Evolutionary conservation across 2,888 invertebrate species (phyloP), one percentile per base, ranked within the genome.

Genomic region (Amorpha juglandis): DNA sequence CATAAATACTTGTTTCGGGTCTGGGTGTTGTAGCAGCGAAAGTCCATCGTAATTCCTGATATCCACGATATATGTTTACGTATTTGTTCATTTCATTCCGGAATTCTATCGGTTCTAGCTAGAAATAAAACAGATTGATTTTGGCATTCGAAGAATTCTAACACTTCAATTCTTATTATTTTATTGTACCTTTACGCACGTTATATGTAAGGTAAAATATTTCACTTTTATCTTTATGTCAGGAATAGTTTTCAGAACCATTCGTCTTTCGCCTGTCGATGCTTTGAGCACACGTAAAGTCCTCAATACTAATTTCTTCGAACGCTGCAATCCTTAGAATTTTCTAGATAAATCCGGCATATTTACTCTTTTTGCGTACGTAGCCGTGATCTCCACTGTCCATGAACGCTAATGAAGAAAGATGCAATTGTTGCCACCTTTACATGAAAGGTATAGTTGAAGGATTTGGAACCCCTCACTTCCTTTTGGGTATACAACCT

Each of bases 231-330:
- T 58, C 58, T 19, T 12, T 11, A 16, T 58, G 58, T 42, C 58
- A 12, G 12, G 42, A 16, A 38, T 58, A 11, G 38, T 58, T 58
- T 58, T 12, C 38, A 42, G 42, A 58, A 11, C 42, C 58, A 38
- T 42, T 58, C 19, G 58, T 42, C 58, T 38, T 55, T 58, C 38
- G 19, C 11, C 6, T 58, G 38, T 58, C 19, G 1, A n/a, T 12
- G 11, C 58, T 58, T 58, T 58, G 42, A 58, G 42, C 58, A 42
- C 42, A 19, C 58, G 19, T 58, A 19, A 42, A 58, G 42, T 38
- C 52, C 52, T 14, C 11, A 42, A 38, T 58, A 58, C 38, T 11
- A 42, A 42, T 12, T 58, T 50, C 50, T 50, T 50, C 11, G 11
- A 19, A 50, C 1, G 7, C 19, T 50, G 50, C 50, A 8, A 50